phyloP scores from a whole-genome alignment of 2,797 vertebrate genomes.

The Syndactyla subalaris region DNA sequence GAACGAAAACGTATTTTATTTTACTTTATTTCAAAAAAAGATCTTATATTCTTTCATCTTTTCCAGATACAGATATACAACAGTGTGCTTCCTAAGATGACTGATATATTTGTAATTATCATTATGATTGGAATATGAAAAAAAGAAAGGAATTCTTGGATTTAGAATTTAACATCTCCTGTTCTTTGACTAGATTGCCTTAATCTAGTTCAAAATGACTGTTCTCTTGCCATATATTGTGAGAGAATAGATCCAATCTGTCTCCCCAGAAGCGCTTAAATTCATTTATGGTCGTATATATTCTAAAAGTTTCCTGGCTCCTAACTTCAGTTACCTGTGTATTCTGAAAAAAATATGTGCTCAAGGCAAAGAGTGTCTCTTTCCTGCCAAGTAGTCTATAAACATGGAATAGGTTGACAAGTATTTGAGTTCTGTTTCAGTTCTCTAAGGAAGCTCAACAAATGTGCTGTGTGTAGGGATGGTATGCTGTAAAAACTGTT shows the following conservation, averaged over 20 bases:
- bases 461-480: neutral
- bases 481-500: neutral
- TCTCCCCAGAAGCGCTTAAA: neutral
- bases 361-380: neutral
- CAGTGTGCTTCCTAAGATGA: neutral
- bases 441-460: neutral
- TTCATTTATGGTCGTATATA: neutral
- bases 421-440: neutral
- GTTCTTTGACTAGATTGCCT: neutral
- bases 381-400: neutral
- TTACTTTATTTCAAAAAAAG: neutral
- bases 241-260: neutral
- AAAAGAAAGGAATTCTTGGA: neutral
- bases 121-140: neutral
- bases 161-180: neutral
- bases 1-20: neutral
- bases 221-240: neutral
- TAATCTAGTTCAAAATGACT: neutral
- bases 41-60: neutral
- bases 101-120: neutral
- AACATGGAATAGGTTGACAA: neutral
- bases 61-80: neutral
- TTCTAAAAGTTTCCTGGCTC: neutral
- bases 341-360: neutral
- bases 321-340: neutral